phyloP scores from a whole-genome alignment of 2,797 vertebrate genomes.

The Bradypus variegatus region DNA sequence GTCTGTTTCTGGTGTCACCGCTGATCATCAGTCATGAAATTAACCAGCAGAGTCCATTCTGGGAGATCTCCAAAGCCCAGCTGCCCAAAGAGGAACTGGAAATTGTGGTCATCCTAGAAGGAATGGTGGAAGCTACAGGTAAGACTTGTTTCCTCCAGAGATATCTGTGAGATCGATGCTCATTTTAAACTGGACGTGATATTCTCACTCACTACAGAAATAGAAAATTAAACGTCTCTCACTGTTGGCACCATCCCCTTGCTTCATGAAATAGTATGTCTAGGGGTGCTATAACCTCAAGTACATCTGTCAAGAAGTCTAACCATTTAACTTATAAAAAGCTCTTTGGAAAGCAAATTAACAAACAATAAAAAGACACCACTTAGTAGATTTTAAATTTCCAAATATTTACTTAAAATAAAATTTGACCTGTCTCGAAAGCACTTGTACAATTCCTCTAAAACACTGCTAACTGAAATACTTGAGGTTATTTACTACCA shows the following conservation, averaged over 20 bases:
- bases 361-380: not conserved
- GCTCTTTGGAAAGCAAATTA: not conserved
- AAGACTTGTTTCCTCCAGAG: slow-evolving; percentile 65
- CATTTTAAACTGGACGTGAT: slow-evolving; percentile 40
- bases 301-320: not conserved
- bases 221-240: not conserved
- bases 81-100: slow-evolving; percentile 93
- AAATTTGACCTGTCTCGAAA: not conserved
- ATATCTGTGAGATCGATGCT: not conserved
- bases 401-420: slow-evolving; percentile 16
- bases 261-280: not conserved
- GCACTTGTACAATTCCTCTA: not conserved
- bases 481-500: slow-evolving; percentile 16
- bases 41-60: slow-evolving; percentile 97
- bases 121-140: slow-evolving; percentile 99
- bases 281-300: not conserved
- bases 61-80: slow-evolving; percentile 93
- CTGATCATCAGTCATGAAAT: slow-evolving; percentile 99
- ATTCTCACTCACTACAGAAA: not conserved
- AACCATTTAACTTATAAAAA: not conserved
- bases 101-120: slow-evolving; percentile 98
- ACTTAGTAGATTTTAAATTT: slow-evolving; percentile 16
- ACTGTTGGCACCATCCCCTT: accelerated
- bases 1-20: slow-evolving; percentile 97
- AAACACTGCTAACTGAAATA: slow-evolving; percentile 9